Conservation (phyloP, 2,113 vertebrate genomes). For the Hypanus sabinus region DNA sequence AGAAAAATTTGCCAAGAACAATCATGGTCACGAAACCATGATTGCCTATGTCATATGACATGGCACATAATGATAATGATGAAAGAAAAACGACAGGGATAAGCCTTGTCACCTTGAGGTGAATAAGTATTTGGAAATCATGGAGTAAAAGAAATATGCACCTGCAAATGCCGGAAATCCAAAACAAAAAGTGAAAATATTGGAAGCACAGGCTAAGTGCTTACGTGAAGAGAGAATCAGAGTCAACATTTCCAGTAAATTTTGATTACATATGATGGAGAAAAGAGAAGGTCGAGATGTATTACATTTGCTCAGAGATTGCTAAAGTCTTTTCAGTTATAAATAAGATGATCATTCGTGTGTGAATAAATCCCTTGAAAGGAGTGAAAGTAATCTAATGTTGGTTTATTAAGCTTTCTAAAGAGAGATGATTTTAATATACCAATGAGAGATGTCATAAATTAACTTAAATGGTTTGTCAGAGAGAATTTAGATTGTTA, state of each 20-base stretch:
- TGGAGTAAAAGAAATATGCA: too few species aligned
- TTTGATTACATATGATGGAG: not conserved
- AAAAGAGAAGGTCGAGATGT: not conserved
- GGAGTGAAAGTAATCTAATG: constrained; percentile 8
- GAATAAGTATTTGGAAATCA: too few species aligned
- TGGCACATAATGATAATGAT: too few species aligned
- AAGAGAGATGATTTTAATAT: not conserved
- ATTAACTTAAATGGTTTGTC: not conserved
- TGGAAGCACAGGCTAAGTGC: too few species aligned
- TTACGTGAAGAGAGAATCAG: too few species aligned
- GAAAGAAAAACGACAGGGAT: too few species aligned
- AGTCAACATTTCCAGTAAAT: not conserved
- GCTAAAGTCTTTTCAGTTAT: not conserved
- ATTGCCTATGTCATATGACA: too few species aligned
- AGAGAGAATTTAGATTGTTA: not conserved
- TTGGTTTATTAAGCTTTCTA: not conserved
- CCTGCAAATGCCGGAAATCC: too few species aligned
- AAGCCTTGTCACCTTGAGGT: too few species aligned
- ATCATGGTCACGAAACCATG: too few species aligned
- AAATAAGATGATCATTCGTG: not conserved
- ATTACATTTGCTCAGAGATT: not conserved
- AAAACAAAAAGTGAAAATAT: too few species aligned
- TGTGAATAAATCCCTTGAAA: not conserved
- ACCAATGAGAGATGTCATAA: not conserved
- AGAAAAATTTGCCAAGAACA: too few species aligned